phyloP scores from a whole-genome alignment of 92 coral and sea anemone species.

The Porites cylindrica region DNA sequence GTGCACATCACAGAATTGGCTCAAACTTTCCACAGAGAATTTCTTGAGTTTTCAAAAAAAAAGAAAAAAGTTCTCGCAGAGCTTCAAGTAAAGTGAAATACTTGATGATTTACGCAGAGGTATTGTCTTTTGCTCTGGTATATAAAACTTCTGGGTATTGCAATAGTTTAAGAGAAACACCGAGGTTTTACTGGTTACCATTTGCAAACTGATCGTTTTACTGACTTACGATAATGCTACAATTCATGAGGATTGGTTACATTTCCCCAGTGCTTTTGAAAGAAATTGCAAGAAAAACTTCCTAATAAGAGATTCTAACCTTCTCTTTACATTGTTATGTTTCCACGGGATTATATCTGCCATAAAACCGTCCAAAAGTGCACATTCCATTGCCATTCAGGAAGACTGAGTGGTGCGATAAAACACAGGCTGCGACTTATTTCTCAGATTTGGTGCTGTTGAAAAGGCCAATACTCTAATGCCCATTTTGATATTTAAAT shows the following conservation, averaged over 20 bases:
- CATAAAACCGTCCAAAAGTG: no score
- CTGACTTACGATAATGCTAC: neutral
- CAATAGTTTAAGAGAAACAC: neutral
- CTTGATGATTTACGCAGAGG: neutral
- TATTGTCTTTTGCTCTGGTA: constrained; percentile 7
- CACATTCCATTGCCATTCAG: no score
- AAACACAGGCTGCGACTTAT: no score
- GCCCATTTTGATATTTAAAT: no score
- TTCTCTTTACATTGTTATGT: neutral
- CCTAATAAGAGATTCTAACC: neutral
- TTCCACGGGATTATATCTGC: neutral
- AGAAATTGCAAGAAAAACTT: neutral
- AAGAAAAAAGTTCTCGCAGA: constrained; percentile 10
- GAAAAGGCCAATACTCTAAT: no score
- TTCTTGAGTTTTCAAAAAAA: no score
- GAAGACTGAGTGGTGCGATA: no score
- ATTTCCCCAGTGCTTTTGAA: neutral
- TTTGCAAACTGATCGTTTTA: constrained; percentile 7
- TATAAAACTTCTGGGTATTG: constrained; percentile 7
- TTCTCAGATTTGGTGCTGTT: no score
- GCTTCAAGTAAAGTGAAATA: constrained; percentile 10
- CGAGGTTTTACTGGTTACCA: neutral
- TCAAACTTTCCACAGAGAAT: neutral
- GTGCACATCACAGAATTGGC: neutral
- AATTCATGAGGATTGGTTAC: neutral